Base-by-base conservation (phyloP, 53 echinoderm and acorn worm species). In the Glandiceps talaboti region DNA sequence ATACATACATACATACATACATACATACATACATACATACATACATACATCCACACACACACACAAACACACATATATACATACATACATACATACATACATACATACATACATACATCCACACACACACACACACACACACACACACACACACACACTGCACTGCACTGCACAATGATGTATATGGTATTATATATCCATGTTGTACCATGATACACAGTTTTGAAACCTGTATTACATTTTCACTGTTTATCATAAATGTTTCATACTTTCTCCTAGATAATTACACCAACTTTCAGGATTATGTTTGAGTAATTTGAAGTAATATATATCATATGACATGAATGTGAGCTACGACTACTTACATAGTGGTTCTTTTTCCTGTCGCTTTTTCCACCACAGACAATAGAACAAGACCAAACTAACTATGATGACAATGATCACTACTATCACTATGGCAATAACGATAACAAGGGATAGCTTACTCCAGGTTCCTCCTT, bases 381-480 rank as follows among this genome's bases (percentile, higher is more conserved):
- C 78, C 27, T 83, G 83, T 72, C 85, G 91, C 84, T 92, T 83
- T 14, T 94, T 85, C 73, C 79, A 84, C 1, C 84, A 75, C 78
- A 89, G 89, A 79, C 81, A 93, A 33, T 89, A 93, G 81, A 81
- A 91, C 10, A 80, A 80, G 0, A 93, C 74, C 76, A 93, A 86
- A 0, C 81, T 82, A 6, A 93, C 80, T 29, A 97, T 77, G 80
- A 97, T 86, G 27, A 87, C 77, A 0, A 86, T 86, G 26, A 97
- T 87, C 75, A 97, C 88, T 28, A 91, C 76, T 26, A 87, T 29
- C 1, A 82, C 93, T 0, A 97, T 88, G 14, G 92, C 74, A 27
- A 86, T 85, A 28, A 97, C 78, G 0, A 93, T 88, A 28, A 87
- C 99, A 29, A 97, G 80, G 6, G 64, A 45, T 20, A 45, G n/a